Conservation (phyloP, 1,140 invertebrate genomes). For the Hycleus cichorii region DNA sequence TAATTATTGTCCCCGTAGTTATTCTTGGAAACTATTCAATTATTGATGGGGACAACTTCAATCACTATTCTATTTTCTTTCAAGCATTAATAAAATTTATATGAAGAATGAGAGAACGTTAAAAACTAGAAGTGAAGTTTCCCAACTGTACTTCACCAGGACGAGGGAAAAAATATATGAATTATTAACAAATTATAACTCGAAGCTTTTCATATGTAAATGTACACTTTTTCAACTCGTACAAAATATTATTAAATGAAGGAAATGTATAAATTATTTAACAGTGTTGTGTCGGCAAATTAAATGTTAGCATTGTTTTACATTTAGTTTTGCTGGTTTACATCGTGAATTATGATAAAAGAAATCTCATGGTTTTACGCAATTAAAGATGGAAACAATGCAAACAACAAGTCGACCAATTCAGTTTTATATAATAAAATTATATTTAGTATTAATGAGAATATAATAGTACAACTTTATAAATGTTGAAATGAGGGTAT, state of each 20-base stretch:
- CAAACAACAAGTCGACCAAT: neutral
- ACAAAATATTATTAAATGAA: conserved; percentile 5
- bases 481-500: neutral
- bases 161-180: no score
- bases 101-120: no score
- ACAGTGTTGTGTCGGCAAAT: conserved; percentile 8
- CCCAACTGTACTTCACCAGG: no score
- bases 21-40: no score
- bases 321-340: conserved; percentile 20
- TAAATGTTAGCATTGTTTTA: conserved; percentile 20
- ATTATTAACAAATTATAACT: neutral
- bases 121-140: no score
- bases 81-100: no score
- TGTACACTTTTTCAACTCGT: neutral
- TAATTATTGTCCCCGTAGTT: no score
- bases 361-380: conserved; percentile 24
- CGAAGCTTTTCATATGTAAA: conserved; percentile 7
- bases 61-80: no score
- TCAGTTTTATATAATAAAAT: no score
- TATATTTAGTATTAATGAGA: no score
- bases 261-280: conserved; percentile 8
- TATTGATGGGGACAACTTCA: no score
- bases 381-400: conserved; percentile 17
- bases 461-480: no score
- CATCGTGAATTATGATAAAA: conserved; percentile 23